Evolutionary conservation across 2,888 invertebrate species (phyloP).

Genomic region (Ptilodon capucinus): DNA sequence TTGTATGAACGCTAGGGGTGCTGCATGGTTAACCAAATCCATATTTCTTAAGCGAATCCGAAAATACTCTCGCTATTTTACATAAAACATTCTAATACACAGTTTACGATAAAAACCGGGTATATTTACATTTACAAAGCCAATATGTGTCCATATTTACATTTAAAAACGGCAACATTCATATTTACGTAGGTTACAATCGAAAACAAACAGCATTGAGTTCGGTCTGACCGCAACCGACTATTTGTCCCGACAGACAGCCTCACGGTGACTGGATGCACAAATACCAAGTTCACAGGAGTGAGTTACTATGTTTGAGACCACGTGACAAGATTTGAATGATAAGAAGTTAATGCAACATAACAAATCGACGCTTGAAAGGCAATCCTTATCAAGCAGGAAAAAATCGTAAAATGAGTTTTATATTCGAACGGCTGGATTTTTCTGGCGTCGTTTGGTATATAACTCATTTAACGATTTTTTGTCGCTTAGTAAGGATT

Average conservation of each 20-base stretch:
- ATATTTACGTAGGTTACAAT: neutral
- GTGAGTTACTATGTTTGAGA: neutral
- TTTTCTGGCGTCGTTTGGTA: no score
- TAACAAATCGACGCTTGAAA: no score
- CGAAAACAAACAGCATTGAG: slow-evolving; percentile 11
- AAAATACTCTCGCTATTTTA: neutral
- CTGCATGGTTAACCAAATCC: no score
- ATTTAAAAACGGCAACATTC: no score
- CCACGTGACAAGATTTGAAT: neutral
- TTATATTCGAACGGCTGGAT: no score
- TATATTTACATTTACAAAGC: neutral
- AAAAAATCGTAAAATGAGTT: no score
- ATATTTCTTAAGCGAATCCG: no score
- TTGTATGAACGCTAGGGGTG: no score
- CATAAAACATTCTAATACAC: neutral
- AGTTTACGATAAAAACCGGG: neutral
- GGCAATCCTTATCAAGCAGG: no score
- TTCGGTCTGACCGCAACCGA: slow-evolving; percentile 26
- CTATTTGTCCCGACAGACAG: slow-evolving; percentile 13
- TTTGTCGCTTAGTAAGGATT: no score
- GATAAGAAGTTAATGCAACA: neutral
- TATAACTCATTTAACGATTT: no score
- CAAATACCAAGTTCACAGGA: neutral
- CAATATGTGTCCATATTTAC: neutral
- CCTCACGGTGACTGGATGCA: neutral